Percentiles rank a stretch among this genome's conserved stretches.
These are phyloP conservation scores for Oryzaephilus surinamensis DNA, from an alignment of 1,140 invertebrate species.

Conservation along the genomic window DNA sequence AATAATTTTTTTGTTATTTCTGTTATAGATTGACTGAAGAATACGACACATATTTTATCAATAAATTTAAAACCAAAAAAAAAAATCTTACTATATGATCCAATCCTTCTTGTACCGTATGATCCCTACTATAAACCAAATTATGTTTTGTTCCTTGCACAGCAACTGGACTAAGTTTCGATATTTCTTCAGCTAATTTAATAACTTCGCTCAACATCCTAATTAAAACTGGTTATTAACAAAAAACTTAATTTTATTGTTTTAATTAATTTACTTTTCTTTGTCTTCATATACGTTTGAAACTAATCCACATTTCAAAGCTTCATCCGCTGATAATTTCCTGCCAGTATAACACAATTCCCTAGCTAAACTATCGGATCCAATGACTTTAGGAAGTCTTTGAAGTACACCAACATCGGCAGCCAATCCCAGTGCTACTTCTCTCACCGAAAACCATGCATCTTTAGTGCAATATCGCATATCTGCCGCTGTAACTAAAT, in stretches of 20 bases:
- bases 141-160: slow-evolving; percentile 81
- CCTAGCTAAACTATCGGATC: slow-evolving; percentile 73
- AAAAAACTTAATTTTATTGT: background rate
- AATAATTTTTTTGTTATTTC: slow-evolving; percentile 4
- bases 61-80: background rate
- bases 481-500: slow-evolving; percentile 79
- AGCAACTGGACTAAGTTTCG: slow-evolving; percentile 87
- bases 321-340: slow-evolving; percentile 73
- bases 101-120: slow-evolving; percentile 72
- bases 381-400: slow-evolving; percentile 85
- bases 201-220: slow-evolving; percentile 62
- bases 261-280: slow-evolving; percentile 42
- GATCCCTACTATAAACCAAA: slow-evolving; percentile 79
- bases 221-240: slow-evolving; percentile 18
- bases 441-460: slow-evolving; percentile 88
- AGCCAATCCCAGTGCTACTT: slow-evolving; percentile 77
- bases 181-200: slow-evolving; percentile 66
- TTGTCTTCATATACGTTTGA: slow-evolving; percentile 61
- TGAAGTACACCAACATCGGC: slow-evolving; percentile 93
- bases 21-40: slow-evolving; percentile 5
- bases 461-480: slow-evolving; percentile 86
- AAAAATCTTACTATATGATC: slow-evolving; percentile 65
- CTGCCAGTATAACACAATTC: slow-evolving; percentile 83
- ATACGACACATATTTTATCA: background rate
- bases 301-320: slow-evolving; percentile 62